These are phyloP conservation scores for Solenopsis fugax DNA, from an alignment of 1,140 invertebrate species.

Conservation along the genomic window DNA sequence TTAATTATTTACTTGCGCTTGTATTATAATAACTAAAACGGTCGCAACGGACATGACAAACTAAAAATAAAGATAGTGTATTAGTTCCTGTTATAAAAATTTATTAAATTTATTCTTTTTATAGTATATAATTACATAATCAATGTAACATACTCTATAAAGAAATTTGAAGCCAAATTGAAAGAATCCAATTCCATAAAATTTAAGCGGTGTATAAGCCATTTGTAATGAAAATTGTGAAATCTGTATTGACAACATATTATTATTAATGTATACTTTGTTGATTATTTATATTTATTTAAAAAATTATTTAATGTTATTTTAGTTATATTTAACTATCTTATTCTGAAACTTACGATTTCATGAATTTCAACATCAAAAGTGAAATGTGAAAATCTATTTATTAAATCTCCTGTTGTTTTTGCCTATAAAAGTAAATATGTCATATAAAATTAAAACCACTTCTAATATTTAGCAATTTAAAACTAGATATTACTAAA, in stretches of 20 bases:
- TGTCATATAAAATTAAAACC: not conserved
- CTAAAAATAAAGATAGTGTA: too few relatives aligned
- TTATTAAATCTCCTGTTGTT: not conserved
- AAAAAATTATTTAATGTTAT: not conserved
- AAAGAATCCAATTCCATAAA: too few relatives aligned
- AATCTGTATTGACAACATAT: not conserved
- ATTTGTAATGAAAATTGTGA: not conserved
- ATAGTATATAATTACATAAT: too few relatives aligned
- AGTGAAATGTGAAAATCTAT: not conserved
- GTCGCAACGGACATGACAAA: too few relatives aligned
- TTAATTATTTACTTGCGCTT: too few relatives aligned
- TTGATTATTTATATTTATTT: not conserved
- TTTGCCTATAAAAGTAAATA: not conserved
- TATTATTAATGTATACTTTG: not conserved
- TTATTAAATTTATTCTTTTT: too few relatives aligned
- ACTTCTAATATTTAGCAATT: not conserved
- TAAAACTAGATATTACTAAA: not conserved
- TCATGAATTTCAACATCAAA: not conserved
- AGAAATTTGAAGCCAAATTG: too few relatives aligned
- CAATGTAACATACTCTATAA: too few relatives aligned
- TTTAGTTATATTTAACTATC: not conserved
- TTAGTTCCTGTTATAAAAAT: too few relatives aligned
- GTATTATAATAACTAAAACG: too few relatives aligned
- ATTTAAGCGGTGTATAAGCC: too few relatives aligned
- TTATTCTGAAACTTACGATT: slow-evolving; percentile 29